A percentile compares a stretch with the other conserved stretches of the same genome.
Conservation (phyloP, 1,140 invertebrate species). For the Mercenaria mercenaria region DNA sequence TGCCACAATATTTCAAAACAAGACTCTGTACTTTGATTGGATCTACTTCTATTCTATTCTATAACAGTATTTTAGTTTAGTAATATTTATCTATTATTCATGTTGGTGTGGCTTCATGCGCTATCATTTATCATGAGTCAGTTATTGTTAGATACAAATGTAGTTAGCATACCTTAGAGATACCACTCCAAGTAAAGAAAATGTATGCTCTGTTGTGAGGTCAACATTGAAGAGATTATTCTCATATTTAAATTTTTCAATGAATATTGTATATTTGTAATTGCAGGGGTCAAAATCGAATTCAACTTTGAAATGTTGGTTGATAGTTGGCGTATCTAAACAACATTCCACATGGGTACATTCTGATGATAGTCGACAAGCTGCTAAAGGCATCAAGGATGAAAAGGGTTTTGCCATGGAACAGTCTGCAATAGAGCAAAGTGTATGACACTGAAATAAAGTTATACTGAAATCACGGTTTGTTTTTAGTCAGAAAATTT, state of each 20-base stretch:
- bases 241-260: slow-evolving; percentile 7
- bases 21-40: too few species aligned
- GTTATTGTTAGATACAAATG: background rate
- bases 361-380: background rate
- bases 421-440: background rate
- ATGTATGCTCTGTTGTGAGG: background rate
- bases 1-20: background rate
- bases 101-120: too few species aligned
- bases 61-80: too few species aligned
- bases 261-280: background rate
- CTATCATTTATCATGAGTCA: background rate
- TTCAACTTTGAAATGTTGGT: background rate
- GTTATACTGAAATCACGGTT: too few species aligned
- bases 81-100: too few species aligned
- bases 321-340: background rate
- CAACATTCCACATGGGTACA: slow-evolving; percentile 13
- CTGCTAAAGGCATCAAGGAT: background rate
- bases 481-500: too few species aligned
- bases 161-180: background rate
- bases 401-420: background rate
- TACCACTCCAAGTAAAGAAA: background rate
- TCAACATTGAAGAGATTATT: background rate
- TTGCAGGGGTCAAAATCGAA: slow-evolving; percentile 21
- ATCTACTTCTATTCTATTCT: too few species aligned
- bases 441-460: too few species aligned